Percentiles rank a stretch among this genome's conserved stretches.
Evolutionary conservation across 53 echinoderm and acorn worm species (phyloP).

Genomic region (Astropecten irregularis): DNA sequence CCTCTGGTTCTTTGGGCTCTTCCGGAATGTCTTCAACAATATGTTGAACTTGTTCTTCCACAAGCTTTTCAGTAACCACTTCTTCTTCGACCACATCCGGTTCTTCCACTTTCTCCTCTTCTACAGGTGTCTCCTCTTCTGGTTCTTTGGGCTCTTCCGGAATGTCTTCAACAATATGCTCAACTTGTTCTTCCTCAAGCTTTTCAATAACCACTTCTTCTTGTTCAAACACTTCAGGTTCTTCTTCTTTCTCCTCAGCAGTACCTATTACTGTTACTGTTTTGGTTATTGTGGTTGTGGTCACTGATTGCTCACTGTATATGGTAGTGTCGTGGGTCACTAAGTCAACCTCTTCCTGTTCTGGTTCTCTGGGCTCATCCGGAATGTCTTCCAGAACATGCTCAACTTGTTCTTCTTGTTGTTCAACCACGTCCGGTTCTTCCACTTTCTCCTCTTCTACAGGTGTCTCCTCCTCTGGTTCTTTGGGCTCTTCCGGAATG

Average conservation of each 20-base stretch:
- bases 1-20: too few relatives aligned
- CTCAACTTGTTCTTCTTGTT: too few relatives aligned
- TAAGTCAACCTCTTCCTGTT: too few relatives aligned
- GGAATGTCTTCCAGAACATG: too few relatives aligned
- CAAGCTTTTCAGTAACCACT: slow-evolving; percentile 3
- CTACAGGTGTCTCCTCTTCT: slow-evolving; percentile 28
- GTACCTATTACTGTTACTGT: too few relatives aligned
- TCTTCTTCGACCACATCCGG: slow-evolving; percentile 5
- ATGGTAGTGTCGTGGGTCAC: too few relatives aligned
- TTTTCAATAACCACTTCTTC: background rate
- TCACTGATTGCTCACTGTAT: too few relatives aligned
- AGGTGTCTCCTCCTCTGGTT: background rate
- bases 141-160: slow-evolving; percentile 52
- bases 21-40: background rate
- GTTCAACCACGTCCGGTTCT: background rate
- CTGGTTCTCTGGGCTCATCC: too few relatives aligned
- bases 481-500: slow-evolving; percentile 2
- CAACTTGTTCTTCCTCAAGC: slow-evolving; percentile 45
- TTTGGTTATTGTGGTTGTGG: too few relatives aligned
- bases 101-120: slow-evolving; percentile 8
- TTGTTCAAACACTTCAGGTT: background rate
- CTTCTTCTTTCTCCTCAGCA: background rate
- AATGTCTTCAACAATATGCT: slow-evolving; percentile 54
- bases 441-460: background rate
- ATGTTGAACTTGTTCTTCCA: background rate